Evolutionary conservation across 2,888 invertebrate species (phyloP), one percentile per base, ranked within the genome.

Genomic region (Idaea biselata): DNA sequence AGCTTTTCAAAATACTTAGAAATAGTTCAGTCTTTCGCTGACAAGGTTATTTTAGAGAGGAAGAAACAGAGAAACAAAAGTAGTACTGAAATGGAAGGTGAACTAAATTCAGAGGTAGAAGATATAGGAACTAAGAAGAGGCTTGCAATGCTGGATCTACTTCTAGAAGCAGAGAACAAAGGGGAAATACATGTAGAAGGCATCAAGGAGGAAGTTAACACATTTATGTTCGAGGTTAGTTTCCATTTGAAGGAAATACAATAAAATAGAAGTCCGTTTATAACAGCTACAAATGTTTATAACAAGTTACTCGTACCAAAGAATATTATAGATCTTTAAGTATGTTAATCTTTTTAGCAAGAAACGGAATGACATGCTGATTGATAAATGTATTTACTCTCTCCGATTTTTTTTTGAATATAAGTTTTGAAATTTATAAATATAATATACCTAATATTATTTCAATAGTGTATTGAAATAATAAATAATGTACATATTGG

Each of bases 181-280:
- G 94, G 93, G 0, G 83, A 93, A 68, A 84, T 96, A 25, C 93
- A 93, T 55, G 88, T 94, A 70, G 82, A 93, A 18, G 95, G 95
- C 56, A 94, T 96, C 66, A 89, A 94, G 63, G 95, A 95, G 75
- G 95, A 96, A 85, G 95, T 95, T 0, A 94, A 96, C 71, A 96
- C 95, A 0, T 95, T 96, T 72, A 95, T 95, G 73, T 56, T 74
- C 68, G 73, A 69, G 62, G 75, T 76, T 63, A 64, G 62, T 59
- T n/a, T n/a, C n/a, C n/a, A n/a, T n/a, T n/a, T n/a, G n/a, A 16
- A 18, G 17, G 8, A 58, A 14, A 54, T 16, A 14, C 16, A 16
- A 54, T 16, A 54, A 54, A 32, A 32, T 32, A 32, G 32, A 11
- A 32, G 6, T n/a, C n/a, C n/a, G n/a, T n/a, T n/a, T n/a, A n/a